Conservation (phyloP, 2,888 invertebrate genomes). For the Dolichomitus sp. region DNA sequence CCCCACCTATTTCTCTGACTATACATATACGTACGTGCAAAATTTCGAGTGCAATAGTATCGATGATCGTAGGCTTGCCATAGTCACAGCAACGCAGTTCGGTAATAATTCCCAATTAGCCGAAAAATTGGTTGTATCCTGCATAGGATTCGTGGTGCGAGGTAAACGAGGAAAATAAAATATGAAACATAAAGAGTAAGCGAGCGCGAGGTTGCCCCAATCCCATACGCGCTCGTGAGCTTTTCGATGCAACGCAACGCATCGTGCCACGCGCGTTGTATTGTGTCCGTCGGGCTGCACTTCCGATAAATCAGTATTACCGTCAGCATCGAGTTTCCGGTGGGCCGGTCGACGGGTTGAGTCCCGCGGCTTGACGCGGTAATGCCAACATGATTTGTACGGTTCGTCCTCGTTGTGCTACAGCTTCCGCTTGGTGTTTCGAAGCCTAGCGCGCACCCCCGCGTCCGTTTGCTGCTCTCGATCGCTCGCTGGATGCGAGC, state of each 20-base stretch:
- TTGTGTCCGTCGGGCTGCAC: conserved; percentile 71
- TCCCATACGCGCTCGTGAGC: conserved; percentile 39
- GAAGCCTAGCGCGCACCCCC: conserved; percentile 48
- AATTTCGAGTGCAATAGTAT: conserved; percentile 45
- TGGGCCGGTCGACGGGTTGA: conserved; percentile 80
- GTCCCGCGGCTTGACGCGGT: conserved; percentile 83
- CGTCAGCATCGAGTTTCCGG: conserved; percentile 82
- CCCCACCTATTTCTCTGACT: too few species aligned
- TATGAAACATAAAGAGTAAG: conserved; percentile 19
- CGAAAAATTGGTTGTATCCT: conserved; percentile 69
- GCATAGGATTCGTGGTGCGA: conserved; percentile 7
- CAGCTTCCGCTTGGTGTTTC: conserved; percentile 40
- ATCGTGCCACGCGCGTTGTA: conserved; percentile 29
- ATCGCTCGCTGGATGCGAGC: conserved; percentile 69
- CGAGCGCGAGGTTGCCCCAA: conserved; percentile 33
- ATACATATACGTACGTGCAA: neutral
- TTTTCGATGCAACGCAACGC: conserved; percentile 56
- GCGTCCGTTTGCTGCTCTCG: conserved; percentile 15
- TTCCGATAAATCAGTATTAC: conserved; percentile 85
- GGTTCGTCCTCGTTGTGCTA: conserved; percentile 63
- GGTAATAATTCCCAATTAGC: conserved; percentile 72
- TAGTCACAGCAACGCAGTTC: conserved; percentile 29
- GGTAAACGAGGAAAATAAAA: conserved; percentile 58
- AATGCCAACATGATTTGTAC: conserved; percentile 86
- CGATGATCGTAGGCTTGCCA: conserved; percentile 42